phyloP scores from a whole-genome alignment of 2,113 vertebrate genomes.

The Lota lota region DNA sequence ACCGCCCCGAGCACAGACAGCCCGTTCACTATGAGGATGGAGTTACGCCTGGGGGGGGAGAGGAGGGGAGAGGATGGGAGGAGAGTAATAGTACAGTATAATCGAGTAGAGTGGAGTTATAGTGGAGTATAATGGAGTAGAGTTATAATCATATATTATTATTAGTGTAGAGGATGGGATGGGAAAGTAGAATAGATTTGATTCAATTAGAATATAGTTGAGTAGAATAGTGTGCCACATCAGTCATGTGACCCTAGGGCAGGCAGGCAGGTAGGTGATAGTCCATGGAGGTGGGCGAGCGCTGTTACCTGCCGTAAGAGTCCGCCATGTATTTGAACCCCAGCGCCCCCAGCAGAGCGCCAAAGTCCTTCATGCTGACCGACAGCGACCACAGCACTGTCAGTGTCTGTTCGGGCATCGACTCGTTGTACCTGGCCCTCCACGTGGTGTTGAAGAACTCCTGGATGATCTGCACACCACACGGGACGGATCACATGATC shows the following conservation, averaged over 20 bases:
- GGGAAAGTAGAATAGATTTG: too few species aligned
- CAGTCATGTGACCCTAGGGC: too few species aligned
- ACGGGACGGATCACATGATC: neutral
- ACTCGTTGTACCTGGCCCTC: slow-evolving; percentile 68
- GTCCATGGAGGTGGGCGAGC: too few species aligned
- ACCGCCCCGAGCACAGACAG: slow-evolving; percentile 67
- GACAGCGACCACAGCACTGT: slow-evolving; percentile 78
- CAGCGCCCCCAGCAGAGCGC: slow-evolving; percentile 71
- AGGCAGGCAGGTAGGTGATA: too few species aligned
- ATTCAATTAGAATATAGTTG: too few species aligned
- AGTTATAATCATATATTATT: too few species aligned
- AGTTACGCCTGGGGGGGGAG: slow-evolving; percentile 60
- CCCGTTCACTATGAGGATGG: slow-evolving; percentile 74
- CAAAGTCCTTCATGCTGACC: slow-evolving; percentile 79
- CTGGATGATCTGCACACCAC: slow-evolving; percentile 67
- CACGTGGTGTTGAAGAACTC: slow-evolving; percentile 78
- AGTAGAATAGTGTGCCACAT: too few species aligned
- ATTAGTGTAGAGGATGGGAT: too few species aligned
- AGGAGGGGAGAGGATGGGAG: neutral
- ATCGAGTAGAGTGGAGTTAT: neutral
- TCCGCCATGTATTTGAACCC: slow-evolving; percentile 74
- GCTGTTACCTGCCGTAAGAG: slow-evolving; percentile 67
- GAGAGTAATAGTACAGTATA: neutral
- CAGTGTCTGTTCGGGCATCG: slow-evolving; percentile 70
- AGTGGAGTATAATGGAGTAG: neutral